Percentiles rank a stretch among this genome's conserved stretches.
Conservation (phyloP, 1,140 invertebrate genomes). For the Araneus ventricosus region DNA sequence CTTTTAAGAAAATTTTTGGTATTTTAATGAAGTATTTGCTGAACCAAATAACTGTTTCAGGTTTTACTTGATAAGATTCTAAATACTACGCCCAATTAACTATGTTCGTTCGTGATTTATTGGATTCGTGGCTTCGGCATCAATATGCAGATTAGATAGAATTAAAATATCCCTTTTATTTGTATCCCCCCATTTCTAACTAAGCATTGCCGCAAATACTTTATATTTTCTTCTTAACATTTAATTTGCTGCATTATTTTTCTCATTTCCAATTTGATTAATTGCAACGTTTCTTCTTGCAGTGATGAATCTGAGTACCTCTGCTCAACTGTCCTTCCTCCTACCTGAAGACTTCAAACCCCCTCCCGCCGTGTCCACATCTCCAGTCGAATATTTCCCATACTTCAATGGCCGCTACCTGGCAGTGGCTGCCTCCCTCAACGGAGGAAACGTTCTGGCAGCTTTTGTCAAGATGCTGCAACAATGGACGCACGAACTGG, state of each 20-base stretch:
- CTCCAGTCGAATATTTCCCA: conserved; percentile 87
- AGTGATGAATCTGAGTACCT: conserved; percentile 93
- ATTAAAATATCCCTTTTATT: too few relatives aligned
- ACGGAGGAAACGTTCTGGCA: conserved; percentile 92
- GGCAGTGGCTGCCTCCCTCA: conserved; percentile 91
- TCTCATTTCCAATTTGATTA: neutral
- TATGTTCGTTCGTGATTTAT: too few relatives aligned
- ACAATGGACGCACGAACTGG: conserved; percentile 89
- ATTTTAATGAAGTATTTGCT: too few relatives aligned
- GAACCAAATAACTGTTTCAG: too few relatives aligned
- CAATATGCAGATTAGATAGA: too few relatives aligned
- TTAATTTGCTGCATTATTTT: neutral
- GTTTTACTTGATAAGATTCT: too few relatives aligned
- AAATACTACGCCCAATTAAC: too few relatives aligned
- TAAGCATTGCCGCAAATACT: too few relatives aligned
- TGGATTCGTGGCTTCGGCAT: too few relatives aligned
- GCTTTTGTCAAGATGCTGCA: conserved; percentile 91
- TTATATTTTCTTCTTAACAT: too few relatives aligned
- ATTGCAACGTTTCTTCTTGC: conserved; percentile 76
- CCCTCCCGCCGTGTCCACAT: conserved; percentile 42
- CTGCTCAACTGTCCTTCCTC: conserved; percentile 90
- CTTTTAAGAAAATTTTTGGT: too few relatives aligned
- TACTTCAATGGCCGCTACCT: conserved; percentile 89
- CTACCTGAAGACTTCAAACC: conserved; percentile 79
- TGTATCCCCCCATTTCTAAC: too few relatives aligned